phyloP scores from a whole-genome alignment of 2,113 vertebrate species.

The Acrocephalus arundinaceus region DNA sequence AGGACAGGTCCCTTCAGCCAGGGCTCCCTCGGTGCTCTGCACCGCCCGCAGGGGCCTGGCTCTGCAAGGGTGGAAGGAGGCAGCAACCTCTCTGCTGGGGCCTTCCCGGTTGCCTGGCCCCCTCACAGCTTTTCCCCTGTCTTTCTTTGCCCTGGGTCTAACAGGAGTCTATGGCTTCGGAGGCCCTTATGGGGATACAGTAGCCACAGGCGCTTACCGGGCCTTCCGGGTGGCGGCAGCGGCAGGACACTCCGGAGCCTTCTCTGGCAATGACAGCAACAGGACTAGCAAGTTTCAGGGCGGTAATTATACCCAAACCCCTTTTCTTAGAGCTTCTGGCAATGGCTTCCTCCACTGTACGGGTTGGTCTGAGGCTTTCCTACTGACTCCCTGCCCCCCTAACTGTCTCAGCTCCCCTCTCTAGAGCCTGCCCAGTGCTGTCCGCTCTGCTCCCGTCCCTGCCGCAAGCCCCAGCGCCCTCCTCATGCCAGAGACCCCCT shows the following conservation, averaged over 20 bases:
- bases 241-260: slow-evolving; percentile 80
- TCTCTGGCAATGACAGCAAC: slow-evolving; percentile 80
- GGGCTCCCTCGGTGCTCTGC: not conserved
- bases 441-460: not conserved
- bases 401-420: slow-evolving; percentile 48
- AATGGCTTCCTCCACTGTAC: slow-evolving; percentile 39
- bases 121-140: slow-evolving; percentile 74
- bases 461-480: not conserved
- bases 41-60: fast-evolving
- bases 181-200: slow-evolving; percentile 82
- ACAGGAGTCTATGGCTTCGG: slow-evolving; percentile 84
- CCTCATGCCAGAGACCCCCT: not conserved
- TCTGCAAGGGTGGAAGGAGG: not conserved
- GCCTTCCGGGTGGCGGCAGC: slow-evolving; percentile 80
- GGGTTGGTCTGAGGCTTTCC: slow-evolving; percentile 44
- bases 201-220: slow-evolving; percentile 81
- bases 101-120: not conserved
- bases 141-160: slow-evolving; percentile 73
- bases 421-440: not conserved
- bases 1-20: not conserved
- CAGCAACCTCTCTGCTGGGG: not conserved
- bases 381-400: slow-evolving; percentile 53
- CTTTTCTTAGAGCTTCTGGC: slow-evolving; percentile 65
- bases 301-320: slow-evolving; percentile 79
- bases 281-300: slow-evolving; percentile 86